Evolutionary conservation across 2,113 vertebrate genomes (phyloP).

Genomic region (Phycodurus eques): DNA sequence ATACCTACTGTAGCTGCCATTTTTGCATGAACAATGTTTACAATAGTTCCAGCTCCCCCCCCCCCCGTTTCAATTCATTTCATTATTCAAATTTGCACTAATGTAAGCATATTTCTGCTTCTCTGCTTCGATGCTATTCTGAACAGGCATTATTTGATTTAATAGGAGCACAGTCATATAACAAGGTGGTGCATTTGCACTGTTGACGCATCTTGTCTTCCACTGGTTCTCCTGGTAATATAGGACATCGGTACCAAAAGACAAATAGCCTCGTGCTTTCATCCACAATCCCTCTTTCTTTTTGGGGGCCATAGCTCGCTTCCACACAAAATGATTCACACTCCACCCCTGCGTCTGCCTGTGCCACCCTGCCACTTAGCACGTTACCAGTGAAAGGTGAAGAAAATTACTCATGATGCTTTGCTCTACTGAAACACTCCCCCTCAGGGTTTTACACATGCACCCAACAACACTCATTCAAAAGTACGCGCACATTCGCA

Average conservation of each 20-base stretch:
- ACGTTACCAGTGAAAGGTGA: slow-evolving; percentile 9
- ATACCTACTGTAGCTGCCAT: not conserved
- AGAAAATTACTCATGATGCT: slow-evolving; percentile 13
- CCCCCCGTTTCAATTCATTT: not conserved
- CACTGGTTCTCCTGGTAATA: not conserved
- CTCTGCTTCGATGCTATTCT: not conserved
- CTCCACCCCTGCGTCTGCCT: slow-evolving; percentile 1
- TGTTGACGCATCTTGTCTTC: not conserved
- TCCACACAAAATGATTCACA: slow-evolving; percentile 14
- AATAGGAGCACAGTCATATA: not conserved
- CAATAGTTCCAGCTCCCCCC: not conserved
- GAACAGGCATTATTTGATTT: not conserved
- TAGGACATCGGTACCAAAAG: not conserved
- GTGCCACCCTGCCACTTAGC: slow-evolving; percentile 15
- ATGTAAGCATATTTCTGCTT: not conserved
- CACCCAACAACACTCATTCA: not conserved
- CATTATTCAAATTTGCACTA: not conserved
- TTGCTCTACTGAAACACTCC: slow-evolving; percentile 1
- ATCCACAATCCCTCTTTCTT: slow-evolving; percentile 12
- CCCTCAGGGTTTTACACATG: not conserved
- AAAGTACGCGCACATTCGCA: not conserved
- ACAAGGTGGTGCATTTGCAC: not conserved
- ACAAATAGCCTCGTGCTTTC: slow-evolving; percentile 8
- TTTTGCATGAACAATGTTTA: not conserved
- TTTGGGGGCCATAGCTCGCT: slow-evolving; percentile 13